These are phyloP conservation scores for Drosophila cognata DNA, from an alignment of 2,888 invertebrate species.

Conservation along the genomic window DNA sequence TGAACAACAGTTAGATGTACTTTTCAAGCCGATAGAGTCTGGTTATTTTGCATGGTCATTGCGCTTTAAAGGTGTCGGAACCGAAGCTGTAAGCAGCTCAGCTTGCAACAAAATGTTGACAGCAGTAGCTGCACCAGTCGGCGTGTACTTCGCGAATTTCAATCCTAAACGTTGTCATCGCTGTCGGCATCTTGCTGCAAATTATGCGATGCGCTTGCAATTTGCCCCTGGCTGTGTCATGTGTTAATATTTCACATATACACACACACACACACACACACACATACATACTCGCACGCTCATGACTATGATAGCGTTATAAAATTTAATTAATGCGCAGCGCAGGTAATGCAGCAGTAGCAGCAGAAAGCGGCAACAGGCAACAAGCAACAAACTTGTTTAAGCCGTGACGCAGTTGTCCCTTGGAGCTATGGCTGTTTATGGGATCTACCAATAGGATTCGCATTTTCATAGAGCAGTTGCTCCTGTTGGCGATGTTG, in stretches of 20 bases:
- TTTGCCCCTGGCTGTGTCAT: slow-evolving; percentile 62
- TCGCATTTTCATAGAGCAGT: slow-evolving; percentile 12
- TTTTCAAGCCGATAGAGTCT: neutral
- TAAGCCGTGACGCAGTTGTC: slow-evolving; percentile 26
- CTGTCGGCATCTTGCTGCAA: slow-evolving; percentile 51
- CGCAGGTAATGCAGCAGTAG: slow-evolving; percentile 32
- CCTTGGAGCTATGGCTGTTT: slow-evolving; percentile 32
- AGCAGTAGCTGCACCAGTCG: neutral
- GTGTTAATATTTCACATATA: slow-evolving; percentile 63
- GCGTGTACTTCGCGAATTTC: neutral
- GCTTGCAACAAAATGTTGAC: neutral
- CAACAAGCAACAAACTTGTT: slow-evolving; percentile 33
- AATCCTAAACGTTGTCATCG: slow-evolving; percentile 61
- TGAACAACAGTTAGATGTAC: neutral
- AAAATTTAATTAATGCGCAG: slow-evolving; percentile 74
- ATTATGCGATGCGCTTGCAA: slow-evolving; percentile 68
- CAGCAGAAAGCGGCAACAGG: slow-evolving; percentile 27
- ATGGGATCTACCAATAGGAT: slow-evolving; percentile 26
- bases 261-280: slow-evolving; percentile 2
- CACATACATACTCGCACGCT: slow-evolving; percentile 1
- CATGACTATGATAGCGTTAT: slow-evolving; percentile 49
- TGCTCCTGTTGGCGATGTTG: slow-evolving; percentile 37
- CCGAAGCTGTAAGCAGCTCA: neutral
- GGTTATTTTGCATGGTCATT: neutral
- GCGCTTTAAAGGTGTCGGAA: neutral